Evolutionary conservation across 2,888 invertebrate genomes (phyloP).

Genomic region (Sminthurides aquaticus): DNA sequence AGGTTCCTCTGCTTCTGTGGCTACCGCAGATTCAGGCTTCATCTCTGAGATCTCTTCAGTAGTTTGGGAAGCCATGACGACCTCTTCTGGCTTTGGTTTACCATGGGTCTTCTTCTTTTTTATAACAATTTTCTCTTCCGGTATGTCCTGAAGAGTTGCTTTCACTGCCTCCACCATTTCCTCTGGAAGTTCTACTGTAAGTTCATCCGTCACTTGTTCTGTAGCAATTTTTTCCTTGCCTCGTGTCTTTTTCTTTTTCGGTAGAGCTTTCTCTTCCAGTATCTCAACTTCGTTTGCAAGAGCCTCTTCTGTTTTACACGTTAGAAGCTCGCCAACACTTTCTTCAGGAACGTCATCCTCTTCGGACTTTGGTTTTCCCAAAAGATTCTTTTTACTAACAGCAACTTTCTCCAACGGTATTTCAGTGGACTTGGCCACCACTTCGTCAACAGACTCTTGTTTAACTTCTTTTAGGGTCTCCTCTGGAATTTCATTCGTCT

Average conservation of each 20-base stretch:
- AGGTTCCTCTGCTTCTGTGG: not conserved
- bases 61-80: not conserved
- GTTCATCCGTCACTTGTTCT: not conserved
- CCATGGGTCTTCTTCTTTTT: constrained; percentile 17
- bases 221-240: not conserved
- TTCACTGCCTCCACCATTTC: not conserved
- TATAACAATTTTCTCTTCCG: constrained; percentile 17
- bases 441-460: constrained; percentile 14
- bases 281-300: constrained; percentile 20
- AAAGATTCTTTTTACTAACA: constrained; percentile 13
- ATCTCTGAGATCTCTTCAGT: constrained; percentile 25
- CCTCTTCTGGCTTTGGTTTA: constrained; percentile 6
- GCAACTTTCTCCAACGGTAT: constrained; percentile 16
- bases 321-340: constrained; percentile 36
- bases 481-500: constrained; percentile 24
- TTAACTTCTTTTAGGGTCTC: constrained; percentile 20
- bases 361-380: constrained; percentile 40
- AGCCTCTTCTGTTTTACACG: constrained; percentile 5
- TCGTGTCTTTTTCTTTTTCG: constrained; percentile 6
- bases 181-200: not conserved
- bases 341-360: constrained; percentile 43
- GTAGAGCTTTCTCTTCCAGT: constrained; percentile 17
- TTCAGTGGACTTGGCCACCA: constrained; percentile 14
- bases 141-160: constrained; percentile 13
- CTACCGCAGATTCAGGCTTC: not conserved